phyloP scores from a whole-genome alignment of 1,140 invertebrate genomes.

The Scaptomyza montana region DNA sequence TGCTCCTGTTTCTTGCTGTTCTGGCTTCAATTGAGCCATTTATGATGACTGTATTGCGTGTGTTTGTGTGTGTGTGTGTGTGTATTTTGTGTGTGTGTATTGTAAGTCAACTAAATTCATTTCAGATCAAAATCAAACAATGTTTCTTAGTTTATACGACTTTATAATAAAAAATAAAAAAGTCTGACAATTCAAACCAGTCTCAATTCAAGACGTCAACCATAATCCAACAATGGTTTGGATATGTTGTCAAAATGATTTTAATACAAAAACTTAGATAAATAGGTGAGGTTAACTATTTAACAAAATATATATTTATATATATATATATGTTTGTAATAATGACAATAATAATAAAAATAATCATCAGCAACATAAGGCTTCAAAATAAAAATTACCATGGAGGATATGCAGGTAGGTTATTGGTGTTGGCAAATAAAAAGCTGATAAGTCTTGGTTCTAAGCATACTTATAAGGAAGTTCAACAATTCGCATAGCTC shows the following conservation, averaged over 20 bases:
- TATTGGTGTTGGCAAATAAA: not conserved
- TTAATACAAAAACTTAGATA: not conserved
- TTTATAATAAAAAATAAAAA: not conserved
- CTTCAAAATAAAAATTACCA: not conserved
- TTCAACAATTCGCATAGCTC: too few relatives aligned
- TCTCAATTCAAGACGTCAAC: not conserved
- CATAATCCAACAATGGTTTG: not conserved
- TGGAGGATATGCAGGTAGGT: not conserved
- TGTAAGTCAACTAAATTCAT: not conserved
- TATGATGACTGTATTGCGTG: constrained; percentile 22
- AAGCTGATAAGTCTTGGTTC: not conserved
- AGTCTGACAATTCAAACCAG: not conserved
- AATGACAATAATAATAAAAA: not conserved
- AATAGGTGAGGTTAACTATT: not conserved
- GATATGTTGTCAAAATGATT: not conserved
- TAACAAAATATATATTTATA: not conserved
- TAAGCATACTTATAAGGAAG: not conserved
- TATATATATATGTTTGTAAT: not conserved
- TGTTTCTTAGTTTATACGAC: constrained; percentile 1
- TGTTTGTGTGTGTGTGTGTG: not conserved
- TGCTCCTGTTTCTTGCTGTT: not conserved
- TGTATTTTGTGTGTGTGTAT: not conserved
- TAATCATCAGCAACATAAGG: not conserved
- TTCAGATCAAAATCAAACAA: not conserved
- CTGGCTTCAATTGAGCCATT: constrained; percentile 42